Base-by-base conservation (phyloP, 1,140 invertebrate genomes). In the Achatina immaculata region DNA sequence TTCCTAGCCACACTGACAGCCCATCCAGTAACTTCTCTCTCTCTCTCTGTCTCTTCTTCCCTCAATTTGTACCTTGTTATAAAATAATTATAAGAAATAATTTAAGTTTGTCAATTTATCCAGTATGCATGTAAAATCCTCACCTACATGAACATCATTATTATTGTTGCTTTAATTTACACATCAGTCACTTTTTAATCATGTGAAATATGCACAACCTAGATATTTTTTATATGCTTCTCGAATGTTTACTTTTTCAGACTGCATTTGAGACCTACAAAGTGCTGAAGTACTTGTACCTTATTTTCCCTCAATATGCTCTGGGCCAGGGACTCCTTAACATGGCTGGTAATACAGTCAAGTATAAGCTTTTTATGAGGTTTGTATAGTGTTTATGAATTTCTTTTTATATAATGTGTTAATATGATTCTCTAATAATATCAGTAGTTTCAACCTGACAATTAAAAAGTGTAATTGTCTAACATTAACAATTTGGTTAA, bases 301-400 rank as follows among this genome's bases (percentile, higher is more conserved):
- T 90, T 38, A 85, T 90, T 19, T 90, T 91, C 85, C 90, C 90
- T 28, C 88, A 88, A 80, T 91, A 84, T 81, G 80, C 78, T 68
- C 81, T 91, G 9, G 85, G 85, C 31, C 82, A 84, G n/a, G 89
- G 89, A 7, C 82, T 91, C 19, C 82, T 91, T 24, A 82, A 88
- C 28, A 66, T 91, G n/a, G 88, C 81, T 0, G 82, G 77, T 34
- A 90, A 89, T 81, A 86, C 90, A 77, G 38, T 90, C 1, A 80
- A 83, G 43, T 84, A 88, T 24, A 79, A 86, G 11, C 82, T 90
- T 21, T 85, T 89, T 38, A 42, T 48, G 34, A 71, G 77, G 71
- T 78, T n/a, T n/a, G n/a, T n/a, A 68, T 36, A 31, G 21, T 40
- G 11, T 68, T 68, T 68, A 16, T 21, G 51, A 14, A 55, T 14